Conservation (phyloP, 1,140 invertebrate genomes). For the Tenebrio molitor region DNA sequence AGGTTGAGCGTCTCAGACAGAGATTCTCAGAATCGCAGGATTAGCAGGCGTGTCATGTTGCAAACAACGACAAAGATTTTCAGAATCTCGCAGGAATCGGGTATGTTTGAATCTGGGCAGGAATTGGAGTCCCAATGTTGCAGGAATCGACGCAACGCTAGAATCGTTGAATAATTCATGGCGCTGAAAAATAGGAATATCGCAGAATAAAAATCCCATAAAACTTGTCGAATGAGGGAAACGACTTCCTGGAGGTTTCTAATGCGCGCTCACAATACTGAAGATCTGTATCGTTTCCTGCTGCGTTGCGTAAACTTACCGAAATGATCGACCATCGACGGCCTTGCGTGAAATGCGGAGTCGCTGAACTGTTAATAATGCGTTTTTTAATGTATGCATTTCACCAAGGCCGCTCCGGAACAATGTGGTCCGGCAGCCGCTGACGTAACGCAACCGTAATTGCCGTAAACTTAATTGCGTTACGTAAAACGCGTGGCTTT, state of each 20-base stretch:
- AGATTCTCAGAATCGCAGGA: too few species aligned
- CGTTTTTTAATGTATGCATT: slow-evolving; percentile 14
- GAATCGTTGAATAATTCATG: not conserved
- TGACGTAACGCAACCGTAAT: slow-evolving; percentile 25
- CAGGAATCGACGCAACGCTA: too few species aligned
- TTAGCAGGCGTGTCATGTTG: too few species aligned
- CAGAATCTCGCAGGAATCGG: not conserved
- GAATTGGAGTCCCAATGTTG: too few species aligned
- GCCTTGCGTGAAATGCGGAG: slow-evolving; percentile 34
- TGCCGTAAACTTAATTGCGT: not conserved
- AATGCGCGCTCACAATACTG: too few species aligned
- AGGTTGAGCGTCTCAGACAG: too few species aligned
- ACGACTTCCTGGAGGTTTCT: not conserved
- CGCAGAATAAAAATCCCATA: not conserved
- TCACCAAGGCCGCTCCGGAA: not conserved
- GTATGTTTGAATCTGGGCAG: too few species aligned
- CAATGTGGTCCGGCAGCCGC: slow-evolving; percentile 16
- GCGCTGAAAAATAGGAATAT: not conserved
- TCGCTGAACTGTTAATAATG: slow-evolving; percentile 42
- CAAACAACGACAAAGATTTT: too few species aligned
- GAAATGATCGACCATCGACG: slow-evolving; percentile 10
- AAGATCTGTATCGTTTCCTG: not conserved
- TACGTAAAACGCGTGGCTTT: too few species aligned
- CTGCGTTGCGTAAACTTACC: slow-evolving; percentile 9
- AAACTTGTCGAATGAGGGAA: not conserved